Percentiles rank a stretch among this genome's conserved stretches.
These are phyloP conservation scores for Dendronephthya gigantea DNA, from an alignment of 64 coral and sea anemone genomes.

Conservation along the genomic window DNA sequence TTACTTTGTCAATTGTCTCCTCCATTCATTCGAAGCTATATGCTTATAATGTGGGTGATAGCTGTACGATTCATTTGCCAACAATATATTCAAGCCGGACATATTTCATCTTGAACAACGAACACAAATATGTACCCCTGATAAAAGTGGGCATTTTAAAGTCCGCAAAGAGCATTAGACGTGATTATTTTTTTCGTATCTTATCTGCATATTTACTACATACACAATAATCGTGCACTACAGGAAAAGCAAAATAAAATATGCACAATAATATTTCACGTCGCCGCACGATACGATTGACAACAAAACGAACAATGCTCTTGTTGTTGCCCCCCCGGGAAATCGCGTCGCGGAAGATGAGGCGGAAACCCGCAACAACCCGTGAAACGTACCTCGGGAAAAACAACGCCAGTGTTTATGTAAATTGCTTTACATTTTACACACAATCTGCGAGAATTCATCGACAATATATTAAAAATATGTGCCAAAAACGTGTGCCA, in stretches of 20 bases:
- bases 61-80: neutral
- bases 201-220: slow-evolving; percentile 3
- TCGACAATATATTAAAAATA: too few relatives aligned
- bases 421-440: neutral
- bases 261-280: slow-evolving; percentile 7
- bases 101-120: neutral
- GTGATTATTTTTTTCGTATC: neutral
- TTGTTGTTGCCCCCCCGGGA: neutral
- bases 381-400: too few relatives aligned
- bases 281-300: neutral
- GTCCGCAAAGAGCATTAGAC: neutral
- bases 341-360: too few relatives aligned
- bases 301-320: neutral
- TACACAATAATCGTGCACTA: neutral
- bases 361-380: too few relatives aligned
- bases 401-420: neutral
- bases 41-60: neutral
- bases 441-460: too few relatives aligned
- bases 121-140: neutral
- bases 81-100: neutral
- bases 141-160: neutral
- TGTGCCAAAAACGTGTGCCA: too few relatives aligned
- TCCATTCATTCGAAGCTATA: slow-evolving; percentile 14
- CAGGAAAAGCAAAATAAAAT: neutral
- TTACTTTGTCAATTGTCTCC: neutral